Evolutionary conservation across 2,888 invertebrate genomes (phyloP), one percentile per base, ranked within the genome.

Genomic region (Tipula helvola): DNA sequence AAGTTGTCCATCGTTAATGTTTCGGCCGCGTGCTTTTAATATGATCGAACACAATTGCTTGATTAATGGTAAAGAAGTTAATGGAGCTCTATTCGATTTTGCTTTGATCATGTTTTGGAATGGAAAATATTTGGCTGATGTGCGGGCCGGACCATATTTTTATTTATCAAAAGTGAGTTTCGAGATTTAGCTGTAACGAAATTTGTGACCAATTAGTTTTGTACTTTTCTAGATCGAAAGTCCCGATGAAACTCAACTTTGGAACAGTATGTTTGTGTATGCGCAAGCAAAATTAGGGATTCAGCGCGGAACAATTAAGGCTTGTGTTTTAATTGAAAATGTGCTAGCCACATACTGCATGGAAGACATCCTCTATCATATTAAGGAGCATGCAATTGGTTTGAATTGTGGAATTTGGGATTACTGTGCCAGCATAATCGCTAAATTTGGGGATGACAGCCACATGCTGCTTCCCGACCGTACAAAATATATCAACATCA

Each of bases 371-470:
- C 91, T 95, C 87, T 95, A 92, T 90, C 94, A 93, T 13, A 90
- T 95, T 57, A 93, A 91, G 88, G 93, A 95, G 87, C 94, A 95
- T 90, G 95, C 95, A 0, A 90, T 95, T 52, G 95, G 95, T 2
- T 92, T 95, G 1, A 95, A 95, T 90, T 95, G 95, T 90, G 95
- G 95, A 3, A 94, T 95, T 88, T 95, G 95, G 95, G 95, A 95
- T 89, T 95, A 95, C 89, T 93, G 93, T 87, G 94, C 94, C 0
- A 94, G 94, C 3, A 93, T 95, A 86, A 93, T 95, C 88, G 92
- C 93, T 39, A 95, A 94, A 90, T 94, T 94, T 90, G 94, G 85
- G 92, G 90, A 91, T 89, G 88, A 87, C 86, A 18, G 7, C 12
- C 28, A 86, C 28, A 88, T 93, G 90, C 89, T 95, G 7, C 90